Percentiles rank a stretch among this genome's conserved stretches.
Evolutionary conservation across 2,888 invertebrate species (phyloP).

Genomic region (Drosophila niveifrons): DNA sequence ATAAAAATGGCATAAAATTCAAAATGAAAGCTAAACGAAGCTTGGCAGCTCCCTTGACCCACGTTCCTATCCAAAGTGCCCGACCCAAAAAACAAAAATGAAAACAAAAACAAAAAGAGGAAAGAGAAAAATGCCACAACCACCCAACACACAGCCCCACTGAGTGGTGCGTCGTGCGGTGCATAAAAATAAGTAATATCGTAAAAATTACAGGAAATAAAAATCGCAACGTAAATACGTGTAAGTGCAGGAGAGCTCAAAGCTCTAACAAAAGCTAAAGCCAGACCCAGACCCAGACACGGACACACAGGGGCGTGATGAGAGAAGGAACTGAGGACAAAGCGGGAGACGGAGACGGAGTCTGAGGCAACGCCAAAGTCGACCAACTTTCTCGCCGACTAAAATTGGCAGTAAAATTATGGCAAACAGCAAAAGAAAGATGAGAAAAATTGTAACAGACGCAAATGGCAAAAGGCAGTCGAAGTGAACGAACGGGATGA

Average conservation of each 20-base stretch:
- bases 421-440: conserved; percentile 53
- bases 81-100: background rate
- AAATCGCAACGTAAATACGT: conserved; percentile 76
- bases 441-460: conserved; percentile 67
- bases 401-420: conserved; percentile 76
- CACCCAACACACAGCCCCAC: conserved; percentile 13
- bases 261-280: conserved; percentile 27
- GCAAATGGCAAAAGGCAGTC: conserved; percentile 29
- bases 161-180: conserved; percentile 63
- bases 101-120: too few species aligned
- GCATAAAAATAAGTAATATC: conserved; percentile 81
- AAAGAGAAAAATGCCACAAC: background rate
- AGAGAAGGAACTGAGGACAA: background rate
- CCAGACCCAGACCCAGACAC: background rate
- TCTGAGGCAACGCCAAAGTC: conserved; percentile 29
- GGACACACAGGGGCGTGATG: conserved; percentile 3
- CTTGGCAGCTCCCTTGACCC: conserved; percentile 45
- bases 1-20: conserved; percentile 74
- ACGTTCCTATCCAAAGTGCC: conserved; percentile 21
- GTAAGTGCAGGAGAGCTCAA: conserved; percentile 64
- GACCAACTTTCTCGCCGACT: conserved; percentile 72
- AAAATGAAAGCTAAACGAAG: conserved; percentile 74
- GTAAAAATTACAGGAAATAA: conserved; percentile 80
- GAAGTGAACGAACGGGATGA: conserved; percentile 6
- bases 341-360: background rate